Evolutionary conservation across 2,113 vertebrate genomes (phyloP).

Genomic region (Morone saxatilis): DNA sequence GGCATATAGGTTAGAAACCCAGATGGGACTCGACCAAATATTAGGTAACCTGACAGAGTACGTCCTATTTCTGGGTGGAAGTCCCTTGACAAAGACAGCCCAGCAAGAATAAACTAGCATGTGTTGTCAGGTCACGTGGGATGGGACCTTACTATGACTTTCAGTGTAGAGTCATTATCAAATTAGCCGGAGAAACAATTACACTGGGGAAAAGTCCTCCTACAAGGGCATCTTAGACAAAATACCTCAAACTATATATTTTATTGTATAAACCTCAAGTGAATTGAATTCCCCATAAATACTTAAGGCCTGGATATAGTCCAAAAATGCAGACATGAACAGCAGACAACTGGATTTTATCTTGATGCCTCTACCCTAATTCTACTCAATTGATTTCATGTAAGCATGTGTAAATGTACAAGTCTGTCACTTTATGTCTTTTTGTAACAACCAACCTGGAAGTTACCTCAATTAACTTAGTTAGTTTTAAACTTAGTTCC

Average conservation of each 20-base stretch:
- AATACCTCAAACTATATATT: background rate
- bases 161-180: constrained; percentile 30
- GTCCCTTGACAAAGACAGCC: constrained; percentile 20
- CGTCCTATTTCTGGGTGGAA: constrained; percentile 12
- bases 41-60: constrained; percentile 18
- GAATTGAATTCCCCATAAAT: background rate
- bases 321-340: background rate
- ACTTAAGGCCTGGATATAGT: background rate
- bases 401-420: background rate
- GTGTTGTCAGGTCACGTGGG: constrained; percentile 20
- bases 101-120: constrained; percentile 25
- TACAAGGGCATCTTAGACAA: background rate
- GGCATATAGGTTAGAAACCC: constrained; percentile 1
- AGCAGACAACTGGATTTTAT: background rate
- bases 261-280: background rate
- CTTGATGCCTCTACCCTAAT: background rate
- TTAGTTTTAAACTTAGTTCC: no score
- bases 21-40: constrained; percentile 11
- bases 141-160: constrained; percentile 29
- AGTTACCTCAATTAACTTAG: background rate
- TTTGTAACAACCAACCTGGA: background rate
- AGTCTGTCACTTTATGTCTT: no score
- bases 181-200: constrained; percentile 16
- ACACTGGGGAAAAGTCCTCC: background rate
- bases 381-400: background rate